A percentile compares a stretch with the other conserved stretches of the same genome.
Evolutionary conservation across 2,888 invertebrate species (phyloP).

Genomic region (Synanthedon andrenaeformis): DNA sequence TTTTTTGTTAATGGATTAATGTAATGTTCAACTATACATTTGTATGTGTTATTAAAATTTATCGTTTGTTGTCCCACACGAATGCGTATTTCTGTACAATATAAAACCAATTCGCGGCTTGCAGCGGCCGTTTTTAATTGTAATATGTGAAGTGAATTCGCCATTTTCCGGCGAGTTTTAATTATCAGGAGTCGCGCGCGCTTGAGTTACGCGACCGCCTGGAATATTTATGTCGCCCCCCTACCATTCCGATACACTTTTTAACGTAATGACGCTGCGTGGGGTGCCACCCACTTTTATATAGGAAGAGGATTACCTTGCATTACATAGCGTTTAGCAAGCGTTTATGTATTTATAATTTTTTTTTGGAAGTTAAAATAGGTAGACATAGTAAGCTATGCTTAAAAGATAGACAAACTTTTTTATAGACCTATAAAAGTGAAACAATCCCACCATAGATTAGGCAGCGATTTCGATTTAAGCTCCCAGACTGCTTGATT

Average conservation of each 20-base stretch:
- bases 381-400: too few relatives aligned
- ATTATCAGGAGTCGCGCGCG: conserved; percentile 66
- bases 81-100: too few relatives aligned
- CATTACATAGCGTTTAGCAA: neutral
- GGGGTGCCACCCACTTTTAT: conserved; percentile 30
- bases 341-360: conserved; percentile 1
- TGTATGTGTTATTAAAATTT: too few relatives aligned
- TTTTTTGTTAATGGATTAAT: too few relatives aligned
- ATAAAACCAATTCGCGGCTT: conserved; percentile 21
- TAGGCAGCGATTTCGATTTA: too few relatives aligned
- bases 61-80: too few relatives aligned
- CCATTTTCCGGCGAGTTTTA: conserved; percentile 68
- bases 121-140: conserved; percentile 63
- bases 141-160: conserved; percentile 61
- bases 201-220: conserved; percentile 70
- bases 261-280: conserved; percentile 63
- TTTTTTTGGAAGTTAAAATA: neutral
- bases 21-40: too few relatives aligned
- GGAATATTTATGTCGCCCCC: conserved; percentile 65
- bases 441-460: too few relatives aligned
- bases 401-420: too few relatives aligned
- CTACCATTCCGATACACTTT: conserved; percentile 66
- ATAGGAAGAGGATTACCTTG: conserved; percentile 3
- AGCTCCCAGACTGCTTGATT: too few relatives aligned
- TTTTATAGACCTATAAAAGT: too few relatives aligned